Evolutionary conservation across 1,140 invertebrate genomes (phyloP).

Genomic region (Drosophila sechellia): DNA sequence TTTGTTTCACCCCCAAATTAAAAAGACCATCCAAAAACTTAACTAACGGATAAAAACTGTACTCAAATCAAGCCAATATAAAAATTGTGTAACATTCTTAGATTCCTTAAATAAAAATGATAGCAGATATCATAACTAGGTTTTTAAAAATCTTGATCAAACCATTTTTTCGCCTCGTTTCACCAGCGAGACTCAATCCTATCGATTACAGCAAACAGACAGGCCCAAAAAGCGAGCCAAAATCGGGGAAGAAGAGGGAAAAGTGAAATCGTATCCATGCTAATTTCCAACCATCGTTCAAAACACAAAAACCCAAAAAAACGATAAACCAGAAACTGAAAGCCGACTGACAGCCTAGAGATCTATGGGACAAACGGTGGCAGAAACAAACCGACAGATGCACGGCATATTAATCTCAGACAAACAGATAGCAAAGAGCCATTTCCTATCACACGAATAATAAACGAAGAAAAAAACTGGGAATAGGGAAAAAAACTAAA

Average conservation of each 20-base stretch:
- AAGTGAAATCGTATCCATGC: constrained; percentile 81
- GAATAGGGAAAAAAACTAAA: constrained; percentile 33
- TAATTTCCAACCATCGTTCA: constrained; percentile 72
- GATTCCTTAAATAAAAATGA: background rate
- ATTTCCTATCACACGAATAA: constrained; percentile 67
- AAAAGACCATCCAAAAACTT: too few relatives aligned
- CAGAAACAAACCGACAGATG: constrained; percentile 71
- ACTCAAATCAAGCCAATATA: too few relatives aligned
- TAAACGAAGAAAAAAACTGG: constrained; percentile 25
- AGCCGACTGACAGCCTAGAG: constrained; percentile 64
- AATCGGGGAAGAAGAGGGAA: constrained; percentile 14
- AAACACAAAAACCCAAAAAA: constrained; percentile 25
- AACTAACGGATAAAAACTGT: too few relatives aligned
- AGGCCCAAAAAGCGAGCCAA: constrained; percentile 17
- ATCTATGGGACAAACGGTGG: constrained; percentile 54
- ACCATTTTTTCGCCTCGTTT: constrained; percentile 46
- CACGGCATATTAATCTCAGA: constrained; percentile 82
- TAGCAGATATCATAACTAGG: background rate
- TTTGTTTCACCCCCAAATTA: too few relatives aligned
- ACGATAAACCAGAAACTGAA: constrained; percentile 50
- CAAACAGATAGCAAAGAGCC: constrained; percentile 74
- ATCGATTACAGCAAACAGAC: constrained; percentile 54
- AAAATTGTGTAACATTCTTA: background rate
- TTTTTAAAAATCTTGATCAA: constrained; percentile 19
- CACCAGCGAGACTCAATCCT: constrained; percentile 44